Conservation (phyloP, 2,797 vertebrate species). For the Calcarius lapponicus region DNA sequence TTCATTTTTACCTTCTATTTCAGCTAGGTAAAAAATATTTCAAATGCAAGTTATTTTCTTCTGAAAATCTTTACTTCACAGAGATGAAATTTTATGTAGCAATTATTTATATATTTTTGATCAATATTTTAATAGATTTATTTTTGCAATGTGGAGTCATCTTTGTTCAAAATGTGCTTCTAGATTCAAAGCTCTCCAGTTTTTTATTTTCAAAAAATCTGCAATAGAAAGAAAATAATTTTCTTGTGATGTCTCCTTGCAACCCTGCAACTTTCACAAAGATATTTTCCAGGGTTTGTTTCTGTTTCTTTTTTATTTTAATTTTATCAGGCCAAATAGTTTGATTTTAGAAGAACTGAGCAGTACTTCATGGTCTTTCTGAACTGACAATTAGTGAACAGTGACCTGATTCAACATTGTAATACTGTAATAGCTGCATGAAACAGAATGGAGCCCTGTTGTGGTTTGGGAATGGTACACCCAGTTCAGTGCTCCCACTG, state of each 20-base stretch:
- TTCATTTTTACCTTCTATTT: background rate
- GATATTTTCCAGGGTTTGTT: background rate
- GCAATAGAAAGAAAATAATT: background rate
- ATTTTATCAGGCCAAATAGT: background rate
- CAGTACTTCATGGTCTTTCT: background rate
- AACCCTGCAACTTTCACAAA: background rate
- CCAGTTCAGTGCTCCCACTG: background rate
- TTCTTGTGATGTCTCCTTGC: background rate
- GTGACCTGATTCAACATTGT: background rate
- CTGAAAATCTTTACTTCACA: background rate
- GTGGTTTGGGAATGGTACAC: background rate
- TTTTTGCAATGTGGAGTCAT: background rate
- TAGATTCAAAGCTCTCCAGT: background rate
- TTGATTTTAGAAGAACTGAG: background rate
- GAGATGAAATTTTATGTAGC: background rate
- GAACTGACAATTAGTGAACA: background rate
- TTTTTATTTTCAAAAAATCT: background rate
- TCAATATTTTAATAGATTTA: background rate
- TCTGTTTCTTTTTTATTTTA: background rate
- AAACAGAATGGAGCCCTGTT: background rate
- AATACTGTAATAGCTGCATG: constrained; percentile 14
- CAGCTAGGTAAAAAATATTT: background rate
- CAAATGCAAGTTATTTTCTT: background rate
- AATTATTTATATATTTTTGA: background rate
- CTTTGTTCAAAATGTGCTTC: background rate